Percentiles rank a stretch among this genome's conserved stretches.
Conservation (phyloP, 2,888 invertebrate species). For the Hyalella azteca region DNA sequence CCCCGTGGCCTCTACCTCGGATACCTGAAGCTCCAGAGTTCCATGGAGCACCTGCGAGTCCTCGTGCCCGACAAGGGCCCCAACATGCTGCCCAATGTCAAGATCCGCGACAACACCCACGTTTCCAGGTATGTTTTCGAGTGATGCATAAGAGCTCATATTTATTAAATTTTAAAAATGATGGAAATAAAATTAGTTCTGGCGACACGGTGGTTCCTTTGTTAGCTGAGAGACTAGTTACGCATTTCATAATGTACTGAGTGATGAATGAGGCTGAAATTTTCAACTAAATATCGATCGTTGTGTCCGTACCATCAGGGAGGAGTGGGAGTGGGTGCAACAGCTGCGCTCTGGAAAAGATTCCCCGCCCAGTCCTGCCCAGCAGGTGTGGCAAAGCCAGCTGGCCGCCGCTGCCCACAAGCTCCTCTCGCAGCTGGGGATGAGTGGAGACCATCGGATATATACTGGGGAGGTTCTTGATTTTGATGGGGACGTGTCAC, state of each 20-base stretch:
- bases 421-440: slow-evolving; percentile 81
- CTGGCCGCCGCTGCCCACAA: slow-evolving; percentile 67
- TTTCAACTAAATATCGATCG: no score
- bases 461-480: slow-evolving; percentile 95
- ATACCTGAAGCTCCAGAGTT: slow-evolving; percentile 94
- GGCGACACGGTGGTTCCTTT: no score
- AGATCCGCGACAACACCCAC: slow-evolving; percentile 92
- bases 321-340: slow-evolving; percentile 93
- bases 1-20: slow-evolving; percentile 88
- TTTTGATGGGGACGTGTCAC: slow-evolving; percentile 88
- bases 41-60: slow-evolving; percentile 91
- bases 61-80: slow-evolving; percentile 91
- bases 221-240: no score
- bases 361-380: slow-evolving; percentile 50
- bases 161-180: no score
- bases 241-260: no score
- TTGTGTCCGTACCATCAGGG: no score
- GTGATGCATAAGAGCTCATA: not conserved
- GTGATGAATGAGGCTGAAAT: no score
- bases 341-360: slow-evolving; percentile 61
- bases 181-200: no score
- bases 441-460: slow-evolving; percentile 75
- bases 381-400: slow-evolving; percentile 52
- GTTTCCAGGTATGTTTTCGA: slow-evolving; percentile 81
- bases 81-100: slow-evolving; percentile 91